A percentile compares a stretch with the other conserved stretches of the same genome.
Evolutionary conservation across 23 tunicate genomes (phyloP).

Genomic region (Styela clava): DNA sequence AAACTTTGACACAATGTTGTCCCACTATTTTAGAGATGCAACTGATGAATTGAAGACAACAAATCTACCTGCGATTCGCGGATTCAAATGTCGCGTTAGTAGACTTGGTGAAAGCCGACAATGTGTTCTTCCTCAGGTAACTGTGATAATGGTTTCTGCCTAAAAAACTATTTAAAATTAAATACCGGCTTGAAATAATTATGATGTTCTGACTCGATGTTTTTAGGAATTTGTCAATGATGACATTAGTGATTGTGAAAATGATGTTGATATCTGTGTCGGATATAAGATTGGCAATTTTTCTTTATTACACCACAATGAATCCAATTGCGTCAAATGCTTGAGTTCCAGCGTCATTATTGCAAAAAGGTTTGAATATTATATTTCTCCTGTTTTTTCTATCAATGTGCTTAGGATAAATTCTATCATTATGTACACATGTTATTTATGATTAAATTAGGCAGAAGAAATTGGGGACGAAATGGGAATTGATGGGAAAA

Average conservation of each 20-base stretch:
- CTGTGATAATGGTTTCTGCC: neutral
- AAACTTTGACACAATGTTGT: no score
- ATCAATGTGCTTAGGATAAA: no score
- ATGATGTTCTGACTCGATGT: no score
- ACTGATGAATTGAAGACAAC: conserved; percentile 50
- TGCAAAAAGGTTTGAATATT: neutral
- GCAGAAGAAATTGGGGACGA: no score
- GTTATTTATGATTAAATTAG: no score
- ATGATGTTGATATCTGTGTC: conserved; percentile 39
- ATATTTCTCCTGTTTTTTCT: no score
- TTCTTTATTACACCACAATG: neutral
- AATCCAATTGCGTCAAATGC: neutral
- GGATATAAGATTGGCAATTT: neutral
- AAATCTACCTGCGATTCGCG: conserved; percentile 30
- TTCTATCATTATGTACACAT: no score
- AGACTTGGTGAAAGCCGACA: conserved; percentile 15
- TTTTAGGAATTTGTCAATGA: neutral
- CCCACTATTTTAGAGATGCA: no score
- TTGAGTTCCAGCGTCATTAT: neutral
- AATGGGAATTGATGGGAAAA: no score
- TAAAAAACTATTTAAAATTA: neutral
- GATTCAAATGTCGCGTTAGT: conserved; percentile 59
- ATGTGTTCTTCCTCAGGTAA: conserved; percentile 79
- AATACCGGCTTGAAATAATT: neutral
- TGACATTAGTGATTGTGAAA: conserved; percentile 26